Evolutionary conservation across 2,888 invertebrate species (phyloP).

Genomic region (Pseudeuparius sepicola): DNA sequence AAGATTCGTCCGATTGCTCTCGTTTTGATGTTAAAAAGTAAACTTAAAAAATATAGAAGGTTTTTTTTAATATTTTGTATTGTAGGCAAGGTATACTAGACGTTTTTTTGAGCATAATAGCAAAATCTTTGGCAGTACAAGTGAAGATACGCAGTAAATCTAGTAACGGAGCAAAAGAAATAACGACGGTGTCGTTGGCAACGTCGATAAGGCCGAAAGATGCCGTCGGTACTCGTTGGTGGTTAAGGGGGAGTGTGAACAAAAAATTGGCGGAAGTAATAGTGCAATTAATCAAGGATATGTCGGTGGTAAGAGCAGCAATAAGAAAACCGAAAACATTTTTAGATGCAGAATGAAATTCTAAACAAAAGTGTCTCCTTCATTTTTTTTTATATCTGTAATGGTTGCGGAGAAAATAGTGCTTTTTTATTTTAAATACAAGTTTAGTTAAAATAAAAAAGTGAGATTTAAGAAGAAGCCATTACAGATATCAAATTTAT

Average conservation of each 20-base stretch:
- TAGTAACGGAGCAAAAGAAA: slow-evolving; percentile 40
- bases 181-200: slow-evolving; percentile 49
- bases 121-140: slow-evolving; percentile 84
- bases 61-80: not conserved
- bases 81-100: slow-evolving; percentile 70
- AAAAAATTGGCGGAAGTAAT: slow-evolving; percentile 82
- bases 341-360: no score
- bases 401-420: not conserved
- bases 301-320: slow-evolving; percentile 68
- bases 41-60: not conserved
- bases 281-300: slow-evolving; percentile 78
- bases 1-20: slow-evolving; percentile 39
- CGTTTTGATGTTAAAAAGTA: slow-evolving; percentile 43
- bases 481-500: no score
- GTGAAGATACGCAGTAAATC: slow-evolving; percentile 68
- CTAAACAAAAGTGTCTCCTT: no score
- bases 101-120: slow-evolving; percentile 81
- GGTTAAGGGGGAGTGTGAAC: slow-evolving; percentile 74
- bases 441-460: slow-evolving; percentile 1
- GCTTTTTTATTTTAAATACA: not conserved
- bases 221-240: slow-evolving; percentile 58
- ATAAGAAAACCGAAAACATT: no score
- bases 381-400: slow-evolving; percentile 7
- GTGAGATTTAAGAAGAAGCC: no score
- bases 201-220: slow-evolving; percentile 51